A percentile compares a stretch with the other conserved stretches of the same genome.
Evolutionary conservation across 2,888 invertebrate genomes (phyloP).

Genomic region (Macaria notata): DNA sequence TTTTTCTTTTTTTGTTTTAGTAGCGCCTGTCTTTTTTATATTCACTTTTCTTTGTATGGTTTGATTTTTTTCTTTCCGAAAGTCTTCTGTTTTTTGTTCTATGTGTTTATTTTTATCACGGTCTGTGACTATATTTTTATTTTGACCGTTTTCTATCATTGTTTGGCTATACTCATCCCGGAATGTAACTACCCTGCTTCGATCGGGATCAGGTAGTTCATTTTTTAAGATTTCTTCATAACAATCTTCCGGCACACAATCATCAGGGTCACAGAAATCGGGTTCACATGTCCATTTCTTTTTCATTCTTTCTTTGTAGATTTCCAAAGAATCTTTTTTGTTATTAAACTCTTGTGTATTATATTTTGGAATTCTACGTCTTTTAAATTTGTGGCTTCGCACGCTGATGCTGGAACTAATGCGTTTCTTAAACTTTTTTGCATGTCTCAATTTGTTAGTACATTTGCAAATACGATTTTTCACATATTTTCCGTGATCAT

Average conservation of each 20-base stretch:
- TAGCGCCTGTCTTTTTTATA: background rate
- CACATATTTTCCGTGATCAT: too few relatives aligned
- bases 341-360: too few relatives aligned
- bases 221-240: background rate
- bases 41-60: background rate
- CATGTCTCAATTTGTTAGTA: background rate
- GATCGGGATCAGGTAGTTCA: background rate
- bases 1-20: background rate
- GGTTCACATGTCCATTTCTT: background rate
- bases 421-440: background rate
- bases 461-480: background rate
- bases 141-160: background rate
- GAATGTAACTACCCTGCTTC: background rate
- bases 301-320: background rate
- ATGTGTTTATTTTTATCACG: too few relatives aligned
- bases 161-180: background rate
- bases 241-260: background rate
- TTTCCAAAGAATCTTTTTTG: background rate
- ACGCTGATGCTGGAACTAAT: background rate
- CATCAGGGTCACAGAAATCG: background rate
- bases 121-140: background rate
- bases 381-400: background rate
- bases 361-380: background rate
- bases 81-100: background rate
- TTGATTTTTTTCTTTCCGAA: background rate